These are phyloP conservation scores for Fissipunctia ypsillon DNA, from an alignment of 2,888 invertebrate species.

Conservation along the genomic window DNA sequence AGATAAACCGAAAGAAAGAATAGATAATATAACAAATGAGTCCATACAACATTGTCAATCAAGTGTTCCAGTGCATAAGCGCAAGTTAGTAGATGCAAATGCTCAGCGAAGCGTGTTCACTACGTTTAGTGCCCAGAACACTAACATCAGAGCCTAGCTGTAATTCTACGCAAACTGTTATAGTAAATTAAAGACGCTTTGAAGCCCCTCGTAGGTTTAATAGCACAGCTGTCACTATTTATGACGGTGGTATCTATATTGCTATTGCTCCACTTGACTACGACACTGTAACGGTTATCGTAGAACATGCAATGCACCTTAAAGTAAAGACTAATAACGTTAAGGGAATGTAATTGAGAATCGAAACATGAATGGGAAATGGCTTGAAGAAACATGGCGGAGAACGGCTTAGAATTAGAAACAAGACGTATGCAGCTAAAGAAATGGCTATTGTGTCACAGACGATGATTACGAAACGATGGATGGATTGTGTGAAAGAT, in stretches of 20 bases:
- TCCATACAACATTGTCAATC: neutral
- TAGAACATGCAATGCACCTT: conserved; percentile 32
- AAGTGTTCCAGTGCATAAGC: conserved; percentile 17
- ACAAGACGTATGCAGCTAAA: neutral
- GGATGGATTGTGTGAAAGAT: neutral
- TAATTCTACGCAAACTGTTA: conserved; percentile 41
- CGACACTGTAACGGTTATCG: conserved; percentile 36
- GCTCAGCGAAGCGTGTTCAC: conserved; percentile 21
- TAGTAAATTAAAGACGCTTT: conserved; percentile 37
- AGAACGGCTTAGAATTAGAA: neutral
- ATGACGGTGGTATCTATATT: conserved; percentile 36
- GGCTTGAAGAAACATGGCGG: conserved; percentile 12
- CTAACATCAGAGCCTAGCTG: conserved; percentile 24
- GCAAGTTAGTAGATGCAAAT: conserved; percentile 28
- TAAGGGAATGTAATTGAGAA: conserved; percentile 36
- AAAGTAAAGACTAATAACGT: conserved; percentile 16
- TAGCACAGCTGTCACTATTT: conserved; percentile 46
- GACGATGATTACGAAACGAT: neutral
- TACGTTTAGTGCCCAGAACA: conserved; percentile 20
- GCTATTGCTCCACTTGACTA: conserved; percentile 25
- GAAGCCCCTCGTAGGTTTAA: conserved; percentile 38
- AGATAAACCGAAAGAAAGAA: too few species aligned
- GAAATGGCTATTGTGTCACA: too few species aligned
- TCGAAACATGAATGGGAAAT: conserved; percentile 41
- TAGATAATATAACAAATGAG: conserved; percentile 8